Evolutionary conservation across 2,797 vertebrate genomes (phyloP), one percentile per base, ranked within the genome.

Genomic region (Acanthurus leucopareius): DNA sequence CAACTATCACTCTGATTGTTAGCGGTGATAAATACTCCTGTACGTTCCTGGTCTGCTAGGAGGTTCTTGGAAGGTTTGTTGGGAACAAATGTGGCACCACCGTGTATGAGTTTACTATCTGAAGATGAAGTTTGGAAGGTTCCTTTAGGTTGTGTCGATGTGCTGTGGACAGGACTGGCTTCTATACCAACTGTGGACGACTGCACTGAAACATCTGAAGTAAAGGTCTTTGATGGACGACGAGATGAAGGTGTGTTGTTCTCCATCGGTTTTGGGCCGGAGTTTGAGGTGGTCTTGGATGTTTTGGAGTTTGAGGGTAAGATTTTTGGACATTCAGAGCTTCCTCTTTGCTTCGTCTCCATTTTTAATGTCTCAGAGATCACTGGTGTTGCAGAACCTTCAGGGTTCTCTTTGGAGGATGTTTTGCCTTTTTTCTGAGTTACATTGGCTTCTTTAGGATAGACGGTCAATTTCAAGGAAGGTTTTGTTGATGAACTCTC

Each of bases 281-380:
- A 60, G 20, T 32, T 70, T 58, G 83, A 80, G n/a, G 32, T 64
- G 40, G 20, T 45, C 17, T 65, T 57, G 3, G 32, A 10, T 1
- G 14, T 52, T 16, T 53, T 80, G 2, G 3, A 10, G n/a, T 73
- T 82, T 71, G 38, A 52, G 0, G 38, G 8, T n/a, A 60, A 15
- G 8, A 59, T 57, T n/a, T 77, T 78, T 2, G 44, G 57, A 72
- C 38, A 16, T 51, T 73, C 75, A 40, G 44, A 61, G 11, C 56
- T 66, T 13, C 15, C 19, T 65, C 58, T 75, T 48, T 63, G 67
- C 1, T 78, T 51, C n/a, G n/a, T 20, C 22, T 77, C 75, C 5
- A 3, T 2, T 7, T 14, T 63, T 17, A 19, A 19, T 10, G 42
- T 58, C n/a, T 65, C 62, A 47, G 35, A 45, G 7, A 49, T 32